Evolutionary conservation across 2,113 vertebrate species (phyloP).

Genomic region (Pandion haliaetus): DNA sequence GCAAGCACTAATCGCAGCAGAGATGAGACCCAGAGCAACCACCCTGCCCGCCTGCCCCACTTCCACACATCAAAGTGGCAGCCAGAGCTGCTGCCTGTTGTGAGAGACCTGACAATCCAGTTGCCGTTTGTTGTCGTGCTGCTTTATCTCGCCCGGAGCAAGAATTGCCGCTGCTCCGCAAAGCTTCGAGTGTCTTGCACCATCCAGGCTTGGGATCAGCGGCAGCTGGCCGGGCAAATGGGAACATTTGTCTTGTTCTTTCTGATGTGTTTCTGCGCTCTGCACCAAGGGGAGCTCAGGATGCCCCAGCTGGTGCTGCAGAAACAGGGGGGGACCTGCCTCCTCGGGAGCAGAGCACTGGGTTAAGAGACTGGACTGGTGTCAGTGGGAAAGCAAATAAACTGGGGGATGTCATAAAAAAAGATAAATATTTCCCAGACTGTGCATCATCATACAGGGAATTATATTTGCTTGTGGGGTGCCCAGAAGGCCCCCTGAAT

Average conservation of each 20-base stretch:
- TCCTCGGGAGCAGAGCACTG: neutral
- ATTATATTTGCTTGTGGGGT: neutral
- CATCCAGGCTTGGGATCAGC: neutral
- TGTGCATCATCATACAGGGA: neutral
- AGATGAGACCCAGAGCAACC: neutral
- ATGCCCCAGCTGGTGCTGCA: neutral
- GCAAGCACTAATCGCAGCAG: rapidly evolving
- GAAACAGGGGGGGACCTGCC: rapidly evolving
- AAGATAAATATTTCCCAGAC: neutral
- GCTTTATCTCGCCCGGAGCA: neutral
- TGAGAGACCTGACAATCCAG: neutral
- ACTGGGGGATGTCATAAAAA: neutral
- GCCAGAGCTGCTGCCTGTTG: neutral
- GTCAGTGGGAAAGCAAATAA: neutral
- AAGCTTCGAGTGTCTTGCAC: neutral
- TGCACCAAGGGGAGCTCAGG: neutral
- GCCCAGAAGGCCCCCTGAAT: neutral
- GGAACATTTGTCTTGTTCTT: rapidly evolving
- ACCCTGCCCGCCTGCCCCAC: neutral
- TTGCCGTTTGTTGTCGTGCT: neutral
- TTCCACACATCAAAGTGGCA: neutral
- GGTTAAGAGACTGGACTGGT: neutral
- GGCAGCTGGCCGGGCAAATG: rapidly evolving
- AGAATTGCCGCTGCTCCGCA: neutral
- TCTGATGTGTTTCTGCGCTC: neutral